Base-by-base conservation (phyloP, 2,113 vertebrate species). In the Stegostoma tigrinum region DNA sequence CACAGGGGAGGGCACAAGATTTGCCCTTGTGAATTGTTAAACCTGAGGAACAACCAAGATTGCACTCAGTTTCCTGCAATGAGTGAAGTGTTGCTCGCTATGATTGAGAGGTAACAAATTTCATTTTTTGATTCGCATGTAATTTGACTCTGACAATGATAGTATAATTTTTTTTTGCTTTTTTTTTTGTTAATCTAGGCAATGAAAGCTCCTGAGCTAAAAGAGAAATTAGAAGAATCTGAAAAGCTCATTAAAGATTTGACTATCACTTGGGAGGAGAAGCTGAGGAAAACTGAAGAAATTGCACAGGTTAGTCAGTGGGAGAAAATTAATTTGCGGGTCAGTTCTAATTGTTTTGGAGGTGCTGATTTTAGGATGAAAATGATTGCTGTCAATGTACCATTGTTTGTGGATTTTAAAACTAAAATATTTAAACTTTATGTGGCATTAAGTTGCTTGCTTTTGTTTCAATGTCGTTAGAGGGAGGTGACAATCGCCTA, bases 191-290 rank as follows among this genome's bases (percentile, higher is more conserved):
- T 48, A 48, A 95, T 95, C 96, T 96, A 99, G 99, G 99, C 99
- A 95, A 97, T 99, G 98, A 99, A 99, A 96, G 99, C 99, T 96
- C 99, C 99, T 10, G 99, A 99, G 97, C 97, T 99, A 96, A 98
- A 99, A 96, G 99, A 99, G 97, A 99, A 99, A 96, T 97, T 99
- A 12, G 98, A 99, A 95, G 99, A 99, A 96, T 99, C 99, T 0
- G 99, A 99, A 97, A 99, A 99, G 96, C 98, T 99, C 96, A 99
- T 99, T 96, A 98, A 98, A 97, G 99, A 99, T 96, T 97, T 99
- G 96, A 99, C 99, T 0, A 98, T 99, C 96, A 99, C 98, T 21
- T 99, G 99, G 99, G 99, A 99, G 97, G 98, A 99, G 97, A 99
- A 99, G 96, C 97, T 99, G 86, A 98, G 98, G 95, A 99, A 99